These are phyloP conservation scores for Philotrypesis tridentata DNA, from an alignment of 1,140 invertebrate species.

Conservation along the genomic window DNA sequence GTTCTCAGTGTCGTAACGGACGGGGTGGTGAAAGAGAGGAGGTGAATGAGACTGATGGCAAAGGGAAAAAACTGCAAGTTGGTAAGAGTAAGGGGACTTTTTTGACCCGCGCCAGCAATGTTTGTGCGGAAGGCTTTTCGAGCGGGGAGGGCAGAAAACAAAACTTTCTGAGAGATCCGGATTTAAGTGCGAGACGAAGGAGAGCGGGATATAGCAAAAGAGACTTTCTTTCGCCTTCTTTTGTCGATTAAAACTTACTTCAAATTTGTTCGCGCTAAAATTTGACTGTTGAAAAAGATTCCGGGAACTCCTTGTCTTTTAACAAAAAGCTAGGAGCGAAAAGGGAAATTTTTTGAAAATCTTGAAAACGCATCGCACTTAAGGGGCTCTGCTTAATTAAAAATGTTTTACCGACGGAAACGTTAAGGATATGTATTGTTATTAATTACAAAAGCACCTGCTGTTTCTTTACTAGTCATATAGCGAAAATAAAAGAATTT, in stretches of 20 bases:
- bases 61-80: neutral
- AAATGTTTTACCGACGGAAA: too few species aligned
- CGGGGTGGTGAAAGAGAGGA: neutral
- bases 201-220: neutral
- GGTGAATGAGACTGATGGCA: neutral
- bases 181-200: constrained; percentile 21
- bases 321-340: neutral
- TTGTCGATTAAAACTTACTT: constrained; percentile 13
- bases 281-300: neutral
- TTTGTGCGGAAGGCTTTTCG: neutral
- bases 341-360: too few species aligned
- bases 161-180: constrained; percentile 22
- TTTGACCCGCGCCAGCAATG: neutral
- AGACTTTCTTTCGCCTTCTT: constrained; percentile 2
- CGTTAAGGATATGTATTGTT: too few species aligned
- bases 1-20: neutral
- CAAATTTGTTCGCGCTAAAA: neutral
- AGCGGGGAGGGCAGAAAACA: neutral
- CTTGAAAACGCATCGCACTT: too few species aligned
- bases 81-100: constrained; percentile 5
- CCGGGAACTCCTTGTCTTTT: neutral
- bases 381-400: too few species aligned
- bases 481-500: too few species aligned
- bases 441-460: too few species aligned
- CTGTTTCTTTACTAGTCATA: too few species aligned